Evolutionary conservation across 2,113 vertebrate genomes (phyloP).

Genomic region (Lophochroa leadbeateri): DNA sequence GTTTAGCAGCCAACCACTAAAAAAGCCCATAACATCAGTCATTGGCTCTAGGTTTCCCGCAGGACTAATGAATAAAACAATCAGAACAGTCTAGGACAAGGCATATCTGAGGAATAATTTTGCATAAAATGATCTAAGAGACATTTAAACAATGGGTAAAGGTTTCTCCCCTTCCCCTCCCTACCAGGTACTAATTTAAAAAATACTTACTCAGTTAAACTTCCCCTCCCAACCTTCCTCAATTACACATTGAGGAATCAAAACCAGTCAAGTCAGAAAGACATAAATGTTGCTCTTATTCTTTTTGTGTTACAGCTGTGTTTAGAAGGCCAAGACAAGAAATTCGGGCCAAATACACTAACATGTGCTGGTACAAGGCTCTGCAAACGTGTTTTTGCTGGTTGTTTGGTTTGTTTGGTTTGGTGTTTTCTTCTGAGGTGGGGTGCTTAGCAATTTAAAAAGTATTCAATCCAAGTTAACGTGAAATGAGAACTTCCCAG

Average conservation of each 20-base stretch:
- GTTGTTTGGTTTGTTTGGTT: background rate
- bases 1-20: background rate
- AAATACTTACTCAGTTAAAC: background rate
- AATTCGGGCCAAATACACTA: background rate
- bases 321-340: background rate
- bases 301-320: background rate
- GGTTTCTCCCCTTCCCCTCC: background rate
- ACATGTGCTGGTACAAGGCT: background rate
- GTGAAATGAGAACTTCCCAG: background rate
- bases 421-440: background rate
- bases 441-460: background rate
- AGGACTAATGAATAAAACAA: slow-evolving; percentile 22
- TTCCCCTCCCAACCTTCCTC: background rate
- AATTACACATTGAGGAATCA: background rate
- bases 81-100: background rate
- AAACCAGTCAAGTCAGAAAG: slow-evolving; percentile 2
- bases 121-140: slow-evolving; percentile 12
- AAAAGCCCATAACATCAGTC: background rate
- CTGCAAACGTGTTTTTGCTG: background rate
- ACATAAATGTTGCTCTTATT: background rate
- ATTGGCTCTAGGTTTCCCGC: background rate
- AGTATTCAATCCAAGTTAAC: background rate
- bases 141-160: background rate
- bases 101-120: background rate
- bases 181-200: background rate